Percentiles rank a stretch among this genome's conserved stretches.
phyloP scores from a whole-genome alignment of 2,113 vertebrate genomes.

The Tiliqua scincoides region DNA sequence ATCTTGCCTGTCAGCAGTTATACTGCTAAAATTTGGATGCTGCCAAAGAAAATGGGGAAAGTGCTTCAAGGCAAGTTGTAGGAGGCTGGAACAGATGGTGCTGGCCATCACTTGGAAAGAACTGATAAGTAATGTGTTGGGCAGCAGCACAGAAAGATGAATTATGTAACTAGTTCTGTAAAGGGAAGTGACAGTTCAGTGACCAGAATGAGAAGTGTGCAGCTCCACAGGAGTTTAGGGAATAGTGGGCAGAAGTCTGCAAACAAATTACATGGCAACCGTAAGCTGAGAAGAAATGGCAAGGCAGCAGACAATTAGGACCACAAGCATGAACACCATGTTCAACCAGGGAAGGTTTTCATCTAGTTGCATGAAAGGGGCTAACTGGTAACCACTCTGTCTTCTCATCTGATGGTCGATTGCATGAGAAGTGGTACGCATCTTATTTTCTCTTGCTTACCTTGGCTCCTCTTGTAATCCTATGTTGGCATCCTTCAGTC shows the following conservation, averaged over 20 bases:
- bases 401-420: background rate
- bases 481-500: too few species aligned
- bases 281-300: background rate
- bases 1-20: background rate
- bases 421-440: background rate
- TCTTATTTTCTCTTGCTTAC: background rate
- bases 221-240: background rate
- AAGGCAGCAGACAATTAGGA: background rate
- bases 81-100: slow-evolving; percentile 17
- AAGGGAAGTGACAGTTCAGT: slow-evolving; percentile 3
- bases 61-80: slow-evolving; percentile 17
- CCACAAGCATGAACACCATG: background rate
- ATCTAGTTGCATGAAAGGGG: background rate
- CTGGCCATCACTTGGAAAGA: slow-evolving; percentile 13
- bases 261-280: background rate
- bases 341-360: background rate
- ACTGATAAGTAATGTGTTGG: slow-evolving; percentile 3
- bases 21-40: background rate
- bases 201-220: slow-evolving; percentile 6
- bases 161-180: slow-evolving; percentile 19
- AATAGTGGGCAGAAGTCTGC: background rate
- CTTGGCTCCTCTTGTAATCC: background rate
- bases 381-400: background rate
- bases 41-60: background rate
- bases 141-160: background rate